Evolutionary conservation across 2,888 invertebrate species (phyloP).

Genomic region (Clusia tigrina): DNA sequence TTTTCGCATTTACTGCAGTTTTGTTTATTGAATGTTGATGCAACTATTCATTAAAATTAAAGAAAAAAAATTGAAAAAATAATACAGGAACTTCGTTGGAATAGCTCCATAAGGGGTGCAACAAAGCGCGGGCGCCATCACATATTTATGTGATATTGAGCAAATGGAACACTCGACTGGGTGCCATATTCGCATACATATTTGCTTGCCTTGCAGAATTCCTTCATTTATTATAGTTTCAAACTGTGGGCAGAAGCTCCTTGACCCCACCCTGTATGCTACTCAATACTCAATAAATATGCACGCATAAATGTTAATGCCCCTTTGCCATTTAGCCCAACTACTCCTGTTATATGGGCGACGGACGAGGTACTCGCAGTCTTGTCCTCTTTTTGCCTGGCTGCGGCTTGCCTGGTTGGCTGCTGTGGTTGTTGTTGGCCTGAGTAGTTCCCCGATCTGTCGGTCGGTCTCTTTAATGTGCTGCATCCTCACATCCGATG

Average conservation of each 20-base stretch:
- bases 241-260: too few relatives aligned
- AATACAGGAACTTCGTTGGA: too few relatives aligned
- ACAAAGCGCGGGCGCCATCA: too few relatives aligned
- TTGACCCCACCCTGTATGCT: neutral
- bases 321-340: conserved; percentile 9
- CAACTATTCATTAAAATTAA: conserved; percentile 27
- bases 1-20: conserved; percentile 17
- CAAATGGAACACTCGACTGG: too few relatives aligned
- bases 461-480: conserved; percentile 14
- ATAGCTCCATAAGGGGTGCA: too few relatives aligned
- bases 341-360: conserved; percentile 11
- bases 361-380: too few relatives aligned
- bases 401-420: neutral
- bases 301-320: conserved; percentile 9
- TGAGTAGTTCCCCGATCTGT: neutral
- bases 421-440: conserved; percentile 5
- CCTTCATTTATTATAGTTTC: too few relatives aligned
- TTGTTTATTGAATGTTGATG: conserved; percentile 30
- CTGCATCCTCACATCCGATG: conserved; percentile 18
- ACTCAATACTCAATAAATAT: neutral
- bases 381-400: too few relatives aligned
- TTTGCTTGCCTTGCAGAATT: too few relatives aligned
- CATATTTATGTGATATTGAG: too few relatives aligned
- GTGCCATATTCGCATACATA: too few relatives aligned
- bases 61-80: conserved; percentile 20